These are phyloP conservation scores for Prochilodus magdalenae DNA, from an alignment of 2,113 vertebrate genomes.

Conservation along the genomic window DNA sequence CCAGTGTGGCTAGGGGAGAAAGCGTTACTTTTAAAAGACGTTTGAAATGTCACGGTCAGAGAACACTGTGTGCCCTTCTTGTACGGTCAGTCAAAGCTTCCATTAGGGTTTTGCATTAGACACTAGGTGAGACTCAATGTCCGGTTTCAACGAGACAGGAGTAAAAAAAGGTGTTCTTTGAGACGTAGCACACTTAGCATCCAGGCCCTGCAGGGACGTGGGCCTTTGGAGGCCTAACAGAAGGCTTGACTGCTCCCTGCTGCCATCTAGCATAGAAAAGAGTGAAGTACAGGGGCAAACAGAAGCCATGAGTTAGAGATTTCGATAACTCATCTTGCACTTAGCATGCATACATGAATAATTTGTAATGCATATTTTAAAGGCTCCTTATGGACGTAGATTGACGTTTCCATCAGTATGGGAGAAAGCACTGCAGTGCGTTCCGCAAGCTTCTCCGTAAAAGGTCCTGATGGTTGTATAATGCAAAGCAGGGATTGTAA, in stretches of 20 bases:
- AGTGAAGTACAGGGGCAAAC: slow-evolving; percentile 3
- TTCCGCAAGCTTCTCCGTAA: neutral
- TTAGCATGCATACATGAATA: neutral
- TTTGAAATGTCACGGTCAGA: slow-evolving; percentile 17
- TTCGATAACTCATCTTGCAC: neutral
- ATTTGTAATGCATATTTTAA: neutral
- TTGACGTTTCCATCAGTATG: neutral
- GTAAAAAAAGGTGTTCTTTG: neutral
- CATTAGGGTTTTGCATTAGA: slow-evolving; percentile 31
- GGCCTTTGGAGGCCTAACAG: neutral
- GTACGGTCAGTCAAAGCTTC: neutral
- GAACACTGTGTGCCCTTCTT: slow-evolving; percentile 9
- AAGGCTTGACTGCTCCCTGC: slow-evolving; percentile 23
- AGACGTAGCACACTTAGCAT: slow-evolving; percentile 1
- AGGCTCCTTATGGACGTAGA: neutral
- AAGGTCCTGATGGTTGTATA: neutral
- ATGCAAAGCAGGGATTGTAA: neutral
- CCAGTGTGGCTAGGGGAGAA: neutral
- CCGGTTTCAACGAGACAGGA: neutral
- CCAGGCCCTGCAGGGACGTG: neutral
- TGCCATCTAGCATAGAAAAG: slow-evolving; percentile 41
- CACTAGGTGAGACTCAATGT: neutral
- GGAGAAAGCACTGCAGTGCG: neutral
- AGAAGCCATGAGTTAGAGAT: neutral
- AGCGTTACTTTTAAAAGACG: slow-evolving; percentile 16